phyloP scores from a whole-genome alignment of 2,113 vertebrate genomes.

The Progne subis region DNA sequence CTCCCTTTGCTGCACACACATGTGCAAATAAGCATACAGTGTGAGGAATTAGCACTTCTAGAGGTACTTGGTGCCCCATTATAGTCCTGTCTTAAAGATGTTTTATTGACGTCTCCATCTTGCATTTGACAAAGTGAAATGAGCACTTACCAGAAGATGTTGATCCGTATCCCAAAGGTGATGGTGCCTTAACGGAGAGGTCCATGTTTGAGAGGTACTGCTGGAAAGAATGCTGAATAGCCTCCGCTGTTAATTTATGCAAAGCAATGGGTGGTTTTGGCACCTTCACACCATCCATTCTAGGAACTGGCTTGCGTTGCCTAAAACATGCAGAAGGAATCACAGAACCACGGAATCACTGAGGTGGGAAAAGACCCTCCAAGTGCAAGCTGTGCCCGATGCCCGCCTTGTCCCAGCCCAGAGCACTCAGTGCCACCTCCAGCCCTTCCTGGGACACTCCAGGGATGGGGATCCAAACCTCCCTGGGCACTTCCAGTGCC shows the following conservation, averaged over 20 bases:
- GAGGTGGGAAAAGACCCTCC: neutral
- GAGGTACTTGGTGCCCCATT: neutral
- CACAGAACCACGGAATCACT: neutral
- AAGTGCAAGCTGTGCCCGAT: accelerated
- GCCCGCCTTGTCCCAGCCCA: neutral
- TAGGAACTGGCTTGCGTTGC: accelerated
- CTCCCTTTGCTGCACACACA: neutral
- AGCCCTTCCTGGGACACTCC: neutral
- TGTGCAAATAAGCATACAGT: neutral
- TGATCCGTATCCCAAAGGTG: no score
- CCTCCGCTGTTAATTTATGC: accelerated
- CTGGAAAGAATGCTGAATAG: accelerated
- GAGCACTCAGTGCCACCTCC: neutral
- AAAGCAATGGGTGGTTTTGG: accelerated
- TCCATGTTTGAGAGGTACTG: neutral
- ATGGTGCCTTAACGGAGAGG: accelerated
- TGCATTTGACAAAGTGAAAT: neutral
- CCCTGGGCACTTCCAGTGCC: neutral
- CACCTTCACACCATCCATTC: accelerated
- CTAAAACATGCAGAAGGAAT: neutral
- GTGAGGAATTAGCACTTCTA: neutral
- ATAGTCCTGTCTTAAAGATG: neutral
- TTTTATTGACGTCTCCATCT: neutral
- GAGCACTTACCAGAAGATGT: neutral
- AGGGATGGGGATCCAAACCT: neutral